Evolutionary conservation across 2,888 invertebrate species (phyloP).

Genomic region (Luperina testacea): DNA sequence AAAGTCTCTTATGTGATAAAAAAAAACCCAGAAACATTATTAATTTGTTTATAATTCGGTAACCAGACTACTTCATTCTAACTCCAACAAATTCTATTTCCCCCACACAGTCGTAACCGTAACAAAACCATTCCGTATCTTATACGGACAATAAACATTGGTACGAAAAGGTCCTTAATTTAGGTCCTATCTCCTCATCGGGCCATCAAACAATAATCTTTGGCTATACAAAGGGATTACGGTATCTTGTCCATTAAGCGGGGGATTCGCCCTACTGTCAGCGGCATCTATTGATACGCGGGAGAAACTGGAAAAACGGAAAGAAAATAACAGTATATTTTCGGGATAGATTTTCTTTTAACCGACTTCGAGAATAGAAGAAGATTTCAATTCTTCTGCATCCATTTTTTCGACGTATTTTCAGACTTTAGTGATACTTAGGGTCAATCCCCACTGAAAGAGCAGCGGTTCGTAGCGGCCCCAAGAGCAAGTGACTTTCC

Average conservation of each 20-base stretch:
- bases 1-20: background rate
- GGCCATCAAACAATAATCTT: slow-evolving; percentile 72
- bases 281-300: slow-evolving; percentile 66
- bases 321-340: background rate
- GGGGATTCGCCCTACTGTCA: slow-evolving; percentile 70
- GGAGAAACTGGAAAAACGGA: slow-evolving; percentile 23
- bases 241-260: slow-evolving; percentile 74
- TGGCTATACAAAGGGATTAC: slow-evolving; percentile 66
- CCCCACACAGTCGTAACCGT: background rate
- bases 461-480: too few species aligned
- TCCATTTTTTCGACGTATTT: background rate
- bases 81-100: slow-evolving; percentile 3
- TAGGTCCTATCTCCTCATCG: slow-evolving; percentile 69
- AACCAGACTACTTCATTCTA: background rate
- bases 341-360: background rate
- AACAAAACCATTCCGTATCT: slow-evolving; percentile 34
- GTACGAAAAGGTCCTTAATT: slow-evolving; percentile 62
- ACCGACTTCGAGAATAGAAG: background rate
- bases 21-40: background rate
- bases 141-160: slow-evolving; percentile 41
- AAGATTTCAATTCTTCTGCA: background rate
- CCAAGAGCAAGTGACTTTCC: too few species aligned
- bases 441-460: too few species aligned
- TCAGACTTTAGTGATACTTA: too few species aligned
- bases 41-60: background rate